Evolutionary conservation across 1,140 invertebrate species (phyloP).

Genomic region (Medauroidea extradentata): DNA sequence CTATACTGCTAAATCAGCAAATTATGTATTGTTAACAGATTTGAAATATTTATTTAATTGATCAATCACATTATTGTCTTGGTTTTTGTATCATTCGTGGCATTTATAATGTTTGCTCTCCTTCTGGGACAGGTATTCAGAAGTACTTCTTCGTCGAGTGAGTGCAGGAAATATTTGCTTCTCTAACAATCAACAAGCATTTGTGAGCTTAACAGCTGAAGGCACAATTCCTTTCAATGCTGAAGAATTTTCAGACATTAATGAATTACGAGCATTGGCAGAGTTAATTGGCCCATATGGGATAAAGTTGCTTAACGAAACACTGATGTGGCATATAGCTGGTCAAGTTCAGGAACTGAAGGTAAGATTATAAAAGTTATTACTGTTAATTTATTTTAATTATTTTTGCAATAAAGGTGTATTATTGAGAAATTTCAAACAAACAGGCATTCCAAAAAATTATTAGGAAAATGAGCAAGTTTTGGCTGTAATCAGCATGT

Average conservation of each 20-base stretch:
- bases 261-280: conserved; percentile 92
- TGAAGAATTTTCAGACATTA: conserved; percentile 97
- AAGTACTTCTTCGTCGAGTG: conserved; percentile 88
- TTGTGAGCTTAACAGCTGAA: conserved; percentile 87
- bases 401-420: neutral
- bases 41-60: too few species aligned
- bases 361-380: conserved; percentile 21
- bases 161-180: conserved; percentile 95
- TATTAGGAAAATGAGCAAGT: too few species aligned
- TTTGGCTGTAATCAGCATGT: too few species aligned
- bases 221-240: conserved; percentile 88
- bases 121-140: conserved; percentile 67
- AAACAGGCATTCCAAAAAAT: too few species aligned
- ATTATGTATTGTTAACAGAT: too few species aligned
- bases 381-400: neutral
- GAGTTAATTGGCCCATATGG: conserved; percentile 98
- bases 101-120: neutral
- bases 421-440: too few species aligned
- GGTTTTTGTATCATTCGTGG: neutral
- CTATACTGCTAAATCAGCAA: too few species aligned
- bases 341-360: conserved; percentile 97
- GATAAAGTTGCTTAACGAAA: conserved; percentile 95
- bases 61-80: too few species aligned
- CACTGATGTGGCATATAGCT: conserved; percentile 96
- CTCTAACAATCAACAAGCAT: conserved; percentile 92